Conservation (phyloP, 2,797 vertebrate species). For the Philypnodon macrostomus region DNA sequence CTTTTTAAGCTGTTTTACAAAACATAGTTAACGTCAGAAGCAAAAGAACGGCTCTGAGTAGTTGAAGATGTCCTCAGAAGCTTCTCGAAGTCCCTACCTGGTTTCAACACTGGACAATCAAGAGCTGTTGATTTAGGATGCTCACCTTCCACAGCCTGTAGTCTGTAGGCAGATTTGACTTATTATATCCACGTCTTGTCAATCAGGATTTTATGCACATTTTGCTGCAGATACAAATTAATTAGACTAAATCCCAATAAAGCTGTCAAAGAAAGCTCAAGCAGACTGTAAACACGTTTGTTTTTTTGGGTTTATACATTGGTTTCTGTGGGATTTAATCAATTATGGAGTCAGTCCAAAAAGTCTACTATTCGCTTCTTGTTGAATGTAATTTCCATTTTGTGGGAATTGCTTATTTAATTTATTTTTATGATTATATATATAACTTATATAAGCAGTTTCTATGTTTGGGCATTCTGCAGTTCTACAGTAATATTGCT, state of each 20-base stretch:
- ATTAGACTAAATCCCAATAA: neutral
- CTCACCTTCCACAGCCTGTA: too few species aligned
- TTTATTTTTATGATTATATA: too few species aligned
- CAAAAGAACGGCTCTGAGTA: neutral
- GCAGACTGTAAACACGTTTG: conserved; percentile 1
- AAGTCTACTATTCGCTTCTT: too few species aligned
- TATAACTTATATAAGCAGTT: too few species aligned
- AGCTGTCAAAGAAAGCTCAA: neutral
- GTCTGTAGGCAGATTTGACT: neutral
- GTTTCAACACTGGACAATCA: neutral
- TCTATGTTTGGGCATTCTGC: too few species aligned
- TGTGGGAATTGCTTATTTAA: too few species aligned
- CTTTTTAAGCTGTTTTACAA: conserved; percentile 1
- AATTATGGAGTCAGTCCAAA: conserved; percentile 5
- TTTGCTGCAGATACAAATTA: neutral
- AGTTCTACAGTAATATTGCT: too few species aligned
- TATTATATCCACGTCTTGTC: neutral
- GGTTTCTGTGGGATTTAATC: conserved; percentile 1
- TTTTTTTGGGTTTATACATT: conserved; percentile 2
- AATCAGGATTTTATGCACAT: conserved; percentile 3
- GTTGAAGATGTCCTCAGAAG: neutral
- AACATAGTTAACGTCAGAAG: neutral
- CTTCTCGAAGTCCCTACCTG: neutral
- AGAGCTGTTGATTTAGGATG: neutral
- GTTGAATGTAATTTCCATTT: too few species aligned